Conservation (phyloP, 2,797 vertebrate genomes). For the Galago senegalensis region DNA sequence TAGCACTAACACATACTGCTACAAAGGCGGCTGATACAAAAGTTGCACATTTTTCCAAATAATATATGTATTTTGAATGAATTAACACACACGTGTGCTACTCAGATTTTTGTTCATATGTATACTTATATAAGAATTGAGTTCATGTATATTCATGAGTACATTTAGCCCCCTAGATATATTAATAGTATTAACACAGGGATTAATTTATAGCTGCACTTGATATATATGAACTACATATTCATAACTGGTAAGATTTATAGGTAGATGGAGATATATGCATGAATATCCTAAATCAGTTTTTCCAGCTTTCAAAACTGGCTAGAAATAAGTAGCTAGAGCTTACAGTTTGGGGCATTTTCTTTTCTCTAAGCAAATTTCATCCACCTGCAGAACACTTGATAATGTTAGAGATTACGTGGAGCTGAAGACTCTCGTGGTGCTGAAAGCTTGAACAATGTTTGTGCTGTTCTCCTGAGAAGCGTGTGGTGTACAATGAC, state of each 20-base stretch:
- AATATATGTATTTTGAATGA: constrained; percentile 49
- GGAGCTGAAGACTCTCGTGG: not conserved
- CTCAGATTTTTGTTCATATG: constrained; percentile 33
- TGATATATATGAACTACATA: constrained; percentile 6
- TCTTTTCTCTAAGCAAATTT: constrained; percentile 67
- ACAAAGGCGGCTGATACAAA: not conserved
- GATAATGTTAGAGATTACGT: constrained; percentile 61
- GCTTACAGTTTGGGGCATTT: constrained; percentile 71
- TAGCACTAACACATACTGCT: constrained; percentile 47
- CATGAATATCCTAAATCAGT: not conserved
- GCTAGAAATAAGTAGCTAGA: constrained; percentile 73
- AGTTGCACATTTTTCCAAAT: constrained; percentile 47
- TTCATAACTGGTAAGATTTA: not conserved
- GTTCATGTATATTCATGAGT: constrained; percentile 30
- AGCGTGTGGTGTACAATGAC: constrained; percentile 57
- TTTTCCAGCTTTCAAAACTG: constrained; percentile 54
- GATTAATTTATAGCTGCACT: not conserved
- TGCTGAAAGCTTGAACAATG: constrained; percentile 18
- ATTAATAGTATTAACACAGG: not conserved
- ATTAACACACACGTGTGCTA: not conserved
- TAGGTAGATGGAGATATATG: not conserved
- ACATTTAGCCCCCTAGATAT: constrained; percentile 39
- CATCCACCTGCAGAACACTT: constrained; percentile 69
- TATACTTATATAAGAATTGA: constrained; percentile 49
- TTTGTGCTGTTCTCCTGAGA: constrained; percentile 28